Evolutionary conservation across 2,113 vertebrate genomes (phyloP), one percentile per base, ranked within the genome.

Genomic region (Cygnus buccinator): DNA sequence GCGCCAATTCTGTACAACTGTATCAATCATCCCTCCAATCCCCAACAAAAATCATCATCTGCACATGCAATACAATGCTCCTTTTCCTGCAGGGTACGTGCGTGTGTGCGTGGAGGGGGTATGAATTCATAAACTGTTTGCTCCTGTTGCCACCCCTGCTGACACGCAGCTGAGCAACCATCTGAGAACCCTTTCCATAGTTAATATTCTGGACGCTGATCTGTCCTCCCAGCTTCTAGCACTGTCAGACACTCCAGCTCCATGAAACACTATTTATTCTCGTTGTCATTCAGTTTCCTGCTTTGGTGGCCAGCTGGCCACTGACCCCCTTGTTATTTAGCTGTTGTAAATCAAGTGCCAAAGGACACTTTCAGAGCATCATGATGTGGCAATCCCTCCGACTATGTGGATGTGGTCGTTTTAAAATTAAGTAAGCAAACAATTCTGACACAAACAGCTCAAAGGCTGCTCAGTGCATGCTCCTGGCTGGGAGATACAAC

Each of bases 281-380:
- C 3, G 0, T 55, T 77, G 83, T 77, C 79, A 75, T 87, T 70
- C 50, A 28, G 84, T 48, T 94, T 96, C 83, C 94, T 91, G 80
- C 77, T 73, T 26, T 2, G 7, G 62, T 81, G 71, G 92, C 86
- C 89, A 94, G 70, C 80, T 95, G 94, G 84, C 89, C 89, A 92
- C 76, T 50, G 84, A 84, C 80, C 67, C 74, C 59, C 16, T 6
- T 82, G 86, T 76, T 84, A 43, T 72, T 80, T 25, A 86, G 72
- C 8, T 65, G 65, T 9, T 93, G 77, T 61, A 81, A 82, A 94
- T 81, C 73, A 33, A 96, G 41, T 22, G 84, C 84, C 89, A 94
- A 84, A 87, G 91, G 89, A 90, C 84, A 82, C 54, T 93, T 91
- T 10, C 70, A 87, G 80, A 93, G 77, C 44, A 84, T 52, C 39